Evolutionary conservation across 2,888 invertebrate genomes (phyloP), one percentile per base, ranked within the genome.

Genomic region (Amphipoea oculea): DNA sequence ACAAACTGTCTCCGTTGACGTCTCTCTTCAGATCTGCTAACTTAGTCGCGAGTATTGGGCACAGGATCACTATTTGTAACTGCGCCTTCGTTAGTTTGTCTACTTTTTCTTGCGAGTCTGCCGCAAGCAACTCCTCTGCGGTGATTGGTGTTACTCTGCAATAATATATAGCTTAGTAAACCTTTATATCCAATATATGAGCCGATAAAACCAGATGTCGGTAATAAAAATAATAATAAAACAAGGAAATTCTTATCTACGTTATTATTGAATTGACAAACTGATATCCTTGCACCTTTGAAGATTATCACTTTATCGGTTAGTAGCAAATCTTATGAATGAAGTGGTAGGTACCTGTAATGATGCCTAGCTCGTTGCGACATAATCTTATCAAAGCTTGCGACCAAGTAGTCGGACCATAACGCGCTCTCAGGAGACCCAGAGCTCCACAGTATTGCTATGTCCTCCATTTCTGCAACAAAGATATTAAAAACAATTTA

Each of bases 321-420:
- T 70, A 63, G n/a, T 51, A 67, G 23, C 42, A 3, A 51, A 51
- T 68, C 9, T n/a, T 65, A 67, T 29, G 23, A 75, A 72, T 68
- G 68, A 66, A 67, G 51, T 71, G 66, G 60, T 66, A 67, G 48
- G n/a, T 36, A 69, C 98, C 98, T 98, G 96, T 98, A 98, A 85
- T 98, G 98, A 89, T 98, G 98, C 90, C 98, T 97, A 82, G 98
- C 98, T 91, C 98, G 97, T 92, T 98, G 98, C 84, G 98, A 98
- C 96, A 98, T 98, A 89, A 98, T 98, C 95, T 98, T 98, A 93
- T 98, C 98, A 94, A 99, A 99, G 94, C 98, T 98, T 78, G 98
- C 98, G 71, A 98, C 98, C 88, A 99, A 97, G 94, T 98, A 99
- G 92, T 98, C 98, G 36, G 98, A 98, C 98, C 99, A 98, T 75